These are phyloP conservation scores for Zosterops pallidus DNA, from an alignment of 2,113 vertebrate species.

Conservation along the genomic window DNA sequence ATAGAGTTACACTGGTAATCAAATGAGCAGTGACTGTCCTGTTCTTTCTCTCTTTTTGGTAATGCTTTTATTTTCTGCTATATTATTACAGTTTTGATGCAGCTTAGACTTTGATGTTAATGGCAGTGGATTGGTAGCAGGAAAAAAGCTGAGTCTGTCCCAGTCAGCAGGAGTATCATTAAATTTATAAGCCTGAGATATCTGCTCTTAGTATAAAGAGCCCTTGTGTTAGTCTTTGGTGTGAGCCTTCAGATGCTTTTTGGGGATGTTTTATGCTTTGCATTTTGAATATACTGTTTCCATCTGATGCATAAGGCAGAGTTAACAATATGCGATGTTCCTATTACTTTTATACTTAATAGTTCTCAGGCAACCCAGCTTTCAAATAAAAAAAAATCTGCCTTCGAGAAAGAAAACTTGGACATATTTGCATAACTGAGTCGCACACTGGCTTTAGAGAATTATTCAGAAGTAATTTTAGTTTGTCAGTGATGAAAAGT, in stretches of 20 bases:
- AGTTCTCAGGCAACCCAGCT: not conserved
- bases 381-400: not conserved
- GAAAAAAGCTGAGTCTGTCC: constrained; percentile 54
- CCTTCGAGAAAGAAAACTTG: not conserved
- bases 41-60: not conserved
- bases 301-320: not conserved
- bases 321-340: not conserved
- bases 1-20: constrained; percentile 47
- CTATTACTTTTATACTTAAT: not conserved
- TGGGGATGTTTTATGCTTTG: not conserved
- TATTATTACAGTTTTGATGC: constrained; percentile 56
- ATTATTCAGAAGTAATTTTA: not conserved
- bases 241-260: constrained; percentile 2
- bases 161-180: constrained; percentile 59
- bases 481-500: not conserved
- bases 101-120: constrained; percentile 60
- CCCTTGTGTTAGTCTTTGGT: constrained; percentile 21
- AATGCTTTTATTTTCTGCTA: constrained; percentile 54
- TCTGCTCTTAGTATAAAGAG: constrained; percentile 30
- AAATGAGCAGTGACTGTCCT: constrained; percentile 36
- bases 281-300: not conserved
- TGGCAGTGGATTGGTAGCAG: constrained; percentile 34
- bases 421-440: not conserved
- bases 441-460: not conserved
- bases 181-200: constrained; percentile 56